These are phyloP conservation scores for Podilymbus podiceps DNA, from an alignment of 2,113 vertebrate species.

Conservation along the genomic window DNA sequence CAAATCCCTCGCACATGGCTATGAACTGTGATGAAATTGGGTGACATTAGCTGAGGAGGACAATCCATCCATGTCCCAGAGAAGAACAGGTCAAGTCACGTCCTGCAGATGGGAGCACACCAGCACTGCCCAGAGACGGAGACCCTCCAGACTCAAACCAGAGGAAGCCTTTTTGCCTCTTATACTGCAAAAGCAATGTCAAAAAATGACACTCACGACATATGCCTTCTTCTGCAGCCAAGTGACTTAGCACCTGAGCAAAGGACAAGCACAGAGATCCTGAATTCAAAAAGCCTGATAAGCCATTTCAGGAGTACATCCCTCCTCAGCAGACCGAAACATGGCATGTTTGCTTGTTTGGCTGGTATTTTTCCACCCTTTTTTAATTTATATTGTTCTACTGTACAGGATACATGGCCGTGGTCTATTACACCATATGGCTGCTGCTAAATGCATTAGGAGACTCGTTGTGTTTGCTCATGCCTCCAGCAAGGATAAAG, in stretches of 20 bases:
- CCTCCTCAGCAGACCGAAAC: not conserved
- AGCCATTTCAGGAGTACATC: not conserved
- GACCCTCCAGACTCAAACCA: not conserved
- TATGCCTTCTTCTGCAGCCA: not conserved
- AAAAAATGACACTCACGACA: not conserved
- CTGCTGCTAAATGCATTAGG: not conserved
- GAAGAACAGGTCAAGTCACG: not conserved
- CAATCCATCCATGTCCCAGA: not conserved
- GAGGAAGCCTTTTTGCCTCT: not conserved
- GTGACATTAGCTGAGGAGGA: not conserved
- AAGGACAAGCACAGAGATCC: not conserved
- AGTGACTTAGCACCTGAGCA: rapidly evolving
- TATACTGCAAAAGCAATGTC: not conserved
- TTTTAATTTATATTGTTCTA: not conserved
- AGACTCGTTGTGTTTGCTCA: not conserved
- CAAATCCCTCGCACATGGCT: rapidly evolving
- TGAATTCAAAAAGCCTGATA: not conserved
- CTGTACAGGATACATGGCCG: not conserved
- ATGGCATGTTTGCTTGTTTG: not conserved
- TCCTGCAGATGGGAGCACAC: not conserved
- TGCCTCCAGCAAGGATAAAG: constrained; percentile 13
- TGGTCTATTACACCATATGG: not conserved
- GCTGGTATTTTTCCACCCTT: not conserved
- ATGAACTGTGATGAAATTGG: not conserved
- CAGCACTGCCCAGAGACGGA: not conserved